Evolutionary conservation across 1,140 invertebrate genomes (phyloP).

Genomic region (Drosophila jambulina): DNA sequence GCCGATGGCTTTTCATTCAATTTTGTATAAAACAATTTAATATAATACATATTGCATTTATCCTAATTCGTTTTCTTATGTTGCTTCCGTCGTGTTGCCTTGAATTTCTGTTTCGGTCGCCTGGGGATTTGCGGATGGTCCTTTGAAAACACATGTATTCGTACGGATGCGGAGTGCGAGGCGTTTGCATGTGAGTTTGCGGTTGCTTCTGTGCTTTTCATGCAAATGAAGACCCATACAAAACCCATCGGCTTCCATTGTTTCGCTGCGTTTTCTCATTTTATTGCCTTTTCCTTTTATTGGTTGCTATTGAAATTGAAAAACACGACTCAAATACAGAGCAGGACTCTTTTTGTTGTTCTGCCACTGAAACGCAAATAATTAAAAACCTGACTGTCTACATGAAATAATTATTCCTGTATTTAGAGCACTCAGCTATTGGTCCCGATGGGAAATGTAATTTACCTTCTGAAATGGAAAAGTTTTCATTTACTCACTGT

Average conservation of each 20-base stretch:
- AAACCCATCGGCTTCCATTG: constrained; percentile 50
- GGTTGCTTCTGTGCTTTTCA: constrained; percentile 15
- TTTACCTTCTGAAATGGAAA: constrained; percentile 12
- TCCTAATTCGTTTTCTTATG: constrained; percentile 32
- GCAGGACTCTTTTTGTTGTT: constrained; percentile 14
- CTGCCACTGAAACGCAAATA: constrained; percentile 26
- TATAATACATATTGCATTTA: constrained; percentile 54
- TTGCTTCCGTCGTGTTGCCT: neutral
- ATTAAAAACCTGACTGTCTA: constrained; percentile 41
- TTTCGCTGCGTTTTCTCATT: constrained; percentile 38
- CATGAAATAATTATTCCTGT: constrained; percentile 14
- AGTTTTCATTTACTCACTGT: constrained; percentile 11
- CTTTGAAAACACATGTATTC: constrained; percentile 4
- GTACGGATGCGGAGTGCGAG: constrained; percentile 12
- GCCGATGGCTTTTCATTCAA: neutral
- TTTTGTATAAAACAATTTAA: constrained; percentile 41
- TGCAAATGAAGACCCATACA: constrained; percentile 57
- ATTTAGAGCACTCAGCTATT: neutral
- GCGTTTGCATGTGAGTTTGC: constrained; percentile 5
- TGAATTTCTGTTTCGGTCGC: constrained; percentile 10
- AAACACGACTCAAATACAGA: constrained; percentile 40
- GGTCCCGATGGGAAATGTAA: neutral
- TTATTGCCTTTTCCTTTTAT: constrained; percentile 43
- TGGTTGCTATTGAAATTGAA: constrained; percentile 57
- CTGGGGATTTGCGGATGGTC: constrained; percentile 40